Conservation (phyloP, 1,140 invertebrate species). For the Schlechtendalia chinensis region DNA sequence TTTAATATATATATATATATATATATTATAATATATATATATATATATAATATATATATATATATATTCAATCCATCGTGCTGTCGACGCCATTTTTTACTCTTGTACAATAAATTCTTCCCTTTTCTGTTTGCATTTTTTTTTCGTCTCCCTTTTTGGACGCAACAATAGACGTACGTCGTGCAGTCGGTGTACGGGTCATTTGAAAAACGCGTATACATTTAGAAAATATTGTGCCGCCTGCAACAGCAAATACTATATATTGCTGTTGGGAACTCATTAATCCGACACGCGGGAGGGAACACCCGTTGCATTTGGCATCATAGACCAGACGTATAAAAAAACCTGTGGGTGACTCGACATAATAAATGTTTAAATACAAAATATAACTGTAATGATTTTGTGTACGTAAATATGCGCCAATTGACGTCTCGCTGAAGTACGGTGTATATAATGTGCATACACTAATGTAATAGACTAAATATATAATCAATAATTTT, state of each 20-base stretch:
- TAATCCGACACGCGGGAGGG: constrained; percentile 14
- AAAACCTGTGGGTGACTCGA: not conserved
- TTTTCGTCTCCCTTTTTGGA: not conserved
- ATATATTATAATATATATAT: too few species aligned
- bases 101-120: constrained; percentile 23
- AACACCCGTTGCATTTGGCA: constrained; percentile 33
- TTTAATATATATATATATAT: not conserved
- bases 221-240: constrained; percentile 35
- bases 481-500: not conserved
- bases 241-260: not conserved
- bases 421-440: too few species aligned
- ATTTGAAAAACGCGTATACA: constrained; percentile 17
- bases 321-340: not conserved
- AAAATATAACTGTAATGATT: not conserved
- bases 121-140: not conserved
- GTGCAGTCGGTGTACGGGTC: not conserved
- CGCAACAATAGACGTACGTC: constrained; percentile 19
- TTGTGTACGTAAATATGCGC: too few species aligned
- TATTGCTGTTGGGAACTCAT: constrained; percentile 31
- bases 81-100: constrained; percentile 14
- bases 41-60: not conserved
- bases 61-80: not conserved
- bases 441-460: too few species aligned
- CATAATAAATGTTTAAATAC: not conserved
- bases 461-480: not conserved